Evolutionary conservation across 2,888 invertebrate genomes (phyloP), one percentile per base, ranked within the genome.

Genomic region (Rhorus exstirpatorius): DNA sequence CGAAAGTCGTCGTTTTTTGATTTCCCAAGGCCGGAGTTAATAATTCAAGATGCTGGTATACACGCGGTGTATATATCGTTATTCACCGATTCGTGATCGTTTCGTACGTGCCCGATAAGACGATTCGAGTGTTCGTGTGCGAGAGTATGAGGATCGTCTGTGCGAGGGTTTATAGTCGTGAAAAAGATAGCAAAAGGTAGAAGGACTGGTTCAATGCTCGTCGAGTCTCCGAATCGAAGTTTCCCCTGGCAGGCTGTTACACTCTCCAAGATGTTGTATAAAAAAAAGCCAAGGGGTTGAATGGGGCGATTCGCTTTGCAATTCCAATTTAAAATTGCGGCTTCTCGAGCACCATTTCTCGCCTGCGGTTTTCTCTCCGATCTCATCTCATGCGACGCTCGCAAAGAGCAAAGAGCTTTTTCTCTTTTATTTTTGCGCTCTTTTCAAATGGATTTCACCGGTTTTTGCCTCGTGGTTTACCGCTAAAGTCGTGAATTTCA

Each of bases 21-120:
- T 80, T 76, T 80, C 65, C 55, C 75, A 38, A 17, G 70, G 31
- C 61, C 65, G n/a, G 24, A 63, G 70, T 76, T 10, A 63, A 80
- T 65, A 76, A 80, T 80, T 80, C 55, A 58, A 58, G 41, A 49
- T 3, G 1, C n/a, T 61, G 61, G 61, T 49, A 38, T 60, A 61
- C 61, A 51, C 46, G n/a, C 12, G 0, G 17, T n/a, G 31, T 31
- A 14, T 17, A 8, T 14, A 14, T 31, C 14, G 8, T 31, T 58
- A 31, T n/a, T 17, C 26, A 26, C 21, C 21, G 63, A 14, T 65
- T 46, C 6, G 63, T 46, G 67, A 67, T 55, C 26, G 60, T 72
- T 60, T 51, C 26, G 67, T 70, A 46, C 75, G 63, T 63, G 63
- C 46, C 14, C 51, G 53, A 63, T 46, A 46, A 26, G 46, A 46